phyloP scores from a whole-genome alignment of 1,140 invertebrate genomes.

The Drosophila nikananu region DNA sequence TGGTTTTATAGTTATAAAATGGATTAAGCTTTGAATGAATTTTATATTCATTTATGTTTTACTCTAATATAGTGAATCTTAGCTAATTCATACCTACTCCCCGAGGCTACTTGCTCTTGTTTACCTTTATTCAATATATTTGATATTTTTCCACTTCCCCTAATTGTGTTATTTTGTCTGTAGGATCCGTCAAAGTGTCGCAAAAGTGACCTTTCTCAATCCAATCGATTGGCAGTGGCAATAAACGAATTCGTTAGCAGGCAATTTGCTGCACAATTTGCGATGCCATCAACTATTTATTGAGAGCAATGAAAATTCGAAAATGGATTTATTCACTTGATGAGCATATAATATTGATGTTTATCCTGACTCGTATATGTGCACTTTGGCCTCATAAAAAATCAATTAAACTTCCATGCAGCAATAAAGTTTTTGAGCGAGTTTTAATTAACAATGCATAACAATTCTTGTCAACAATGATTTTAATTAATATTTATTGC shows the following conservation, averaged over 20 bases:
- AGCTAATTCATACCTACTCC: neutral
- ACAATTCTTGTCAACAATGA: neutral
- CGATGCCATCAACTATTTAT: conserved; percentile 38
- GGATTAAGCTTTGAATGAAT: too few species aligned
- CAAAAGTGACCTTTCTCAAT: conserved; percentile 20
- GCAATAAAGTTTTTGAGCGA: conserved; percentile 8
- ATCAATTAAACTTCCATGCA: conserved; percentile 6
- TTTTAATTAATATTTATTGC: conserved; percentile 22
- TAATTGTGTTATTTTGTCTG: neutral
- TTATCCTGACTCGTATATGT: too few species aligned
- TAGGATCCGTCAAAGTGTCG: conserved; percentile 15
- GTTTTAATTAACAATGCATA: conserved; percentile 6
- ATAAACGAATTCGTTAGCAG: conserved; percentile 39
- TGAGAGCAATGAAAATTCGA: neutral
- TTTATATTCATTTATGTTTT: neutral
- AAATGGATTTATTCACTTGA: conserved; percentile 28
- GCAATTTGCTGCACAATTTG: conserved; percentile 36
- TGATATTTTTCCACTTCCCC: neutral
- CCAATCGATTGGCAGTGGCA: conserved; percentile 32
- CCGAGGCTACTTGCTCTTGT: neutral
- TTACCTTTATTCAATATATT: neutral
- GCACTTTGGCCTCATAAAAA: conserved; percentile 2
- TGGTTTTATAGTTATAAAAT: neutral
- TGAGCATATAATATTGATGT: conserved; percentile 26
- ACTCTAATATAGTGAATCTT: neutral